A percentile compares a stretch with the other conserved stretches of the same genome.
These are phyloP conservation scores for Thera britannica DNA, from an alignment of 2,888 invertebrate genomes.

Conservation along the genomic window DNA sequence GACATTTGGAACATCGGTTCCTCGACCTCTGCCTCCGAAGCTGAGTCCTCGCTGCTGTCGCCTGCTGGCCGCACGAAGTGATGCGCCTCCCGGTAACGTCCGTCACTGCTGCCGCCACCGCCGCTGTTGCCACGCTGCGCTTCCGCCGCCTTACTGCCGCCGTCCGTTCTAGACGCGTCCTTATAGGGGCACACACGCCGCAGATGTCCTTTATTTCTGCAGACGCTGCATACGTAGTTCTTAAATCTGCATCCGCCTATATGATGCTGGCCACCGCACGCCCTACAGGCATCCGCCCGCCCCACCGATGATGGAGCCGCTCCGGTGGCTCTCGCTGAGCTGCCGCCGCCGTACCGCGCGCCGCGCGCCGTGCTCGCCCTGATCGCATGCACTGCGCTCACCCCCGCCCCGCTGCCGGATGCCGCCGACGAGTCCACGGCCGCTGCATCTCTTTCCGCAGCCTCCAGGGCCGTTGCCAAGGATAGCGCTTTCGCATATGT, in stretches of 20 bases:
- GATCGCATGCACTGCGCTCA: conserved; percentile 8
- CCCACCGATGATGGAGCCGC: neutral
- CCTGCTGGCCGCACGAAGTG: no score
- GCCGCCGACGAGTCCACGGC: conserved; percentile 9
- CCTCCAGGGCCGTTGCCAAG: conserved; percentile 5
- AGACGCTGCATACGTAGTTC: conserved; percentile 5
- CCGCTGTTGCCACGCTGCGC: no score
- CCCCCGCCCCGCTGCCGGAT: neutral
- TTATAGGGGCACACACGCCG: neutral
- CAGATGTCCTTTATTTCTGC: conserved; percentile 12
- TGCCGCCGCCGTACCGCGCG: neutral
- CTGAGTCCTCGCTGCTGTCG: no score
- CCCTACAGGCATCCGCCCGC: neutral
- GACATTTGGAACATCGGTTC: no score
- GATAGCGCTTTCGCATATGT: neutral
- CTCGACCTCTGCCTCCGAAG: no score
- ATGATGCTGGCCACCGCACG: conserved; percentile 6
- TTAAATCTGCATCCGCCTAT: conserved; percentile 1
- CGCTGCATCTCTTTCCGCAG: conserved; percentile 11
- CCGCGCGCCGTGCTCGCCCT: neutral
- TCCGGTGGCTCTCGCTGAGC: no score
- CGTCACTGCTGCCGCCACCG: no score
- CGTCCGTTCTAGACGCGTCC: no score
- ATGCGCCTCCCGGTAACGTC: no score
- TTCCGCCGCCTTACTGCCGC: no score